Evolutionary conservation across 2,888 invertebrate genomes (phyloP), one percentile per base, ranked within the genome.

Genomic region (Drosophila formosana): DNA sequence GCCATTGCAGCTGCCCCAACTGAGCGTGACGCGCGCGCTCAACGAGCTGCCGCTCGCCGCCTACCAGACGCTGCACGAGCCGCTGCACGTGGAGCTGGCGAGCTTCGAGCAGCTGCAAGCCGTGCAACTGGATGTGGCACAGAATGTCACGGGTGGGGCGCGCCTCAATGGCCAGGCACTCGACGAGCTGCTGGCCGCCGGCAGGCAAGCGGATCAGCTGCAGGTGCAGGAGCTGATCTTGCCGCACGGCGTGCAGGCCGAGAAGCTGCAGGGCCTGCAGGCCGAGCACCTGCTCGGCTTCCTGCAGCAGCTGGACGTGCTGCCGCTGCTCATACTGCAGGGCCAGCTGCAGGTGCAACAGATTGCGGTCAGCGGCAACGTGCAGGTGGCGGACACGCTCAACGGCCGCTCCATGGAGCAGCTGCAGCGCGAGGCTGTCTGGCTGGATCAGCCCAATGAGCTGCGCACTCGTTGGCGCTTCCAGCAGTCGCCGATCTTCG

Each of bases 261-360:
- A 89, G 3, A 60, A 73, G 4, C 75, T 94, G n/a, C 93, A 94
- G 80, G 91, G 89, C 41, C 73, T 91, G 9, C 46, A 84, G 0
- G 89, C 91, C 1, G 74, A 90, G 1, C 79, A 91, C 18, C 55
- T 93, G 13, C 58, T 91, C 26, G 68, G 75, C 13, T 88, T 91
- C 46, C 52, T 90, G 41, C 68, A 85, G 32, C 80, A 90, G 86
- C 85, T 86, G 66, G 74, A 90, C 84, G 71, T 91, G 72, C 55
- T 90, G 89, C 80, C 90, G 34, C 61, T 84, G 76, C 74, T 91
- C 71, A 89, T 94, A 30, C 77, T 91, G 6, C 78, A 88, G 25
- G 93, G 93, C 2, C 90, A 92, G 57, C 80, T 93, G 6, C 81
- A 88, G 52, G 91, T 94, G n/a, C 93, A 93, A 43, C 90, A 92